Base-by-base conservation (phyloP, 1,140 invertebrate genomes). In the Onthophagus taurus region DNA sequence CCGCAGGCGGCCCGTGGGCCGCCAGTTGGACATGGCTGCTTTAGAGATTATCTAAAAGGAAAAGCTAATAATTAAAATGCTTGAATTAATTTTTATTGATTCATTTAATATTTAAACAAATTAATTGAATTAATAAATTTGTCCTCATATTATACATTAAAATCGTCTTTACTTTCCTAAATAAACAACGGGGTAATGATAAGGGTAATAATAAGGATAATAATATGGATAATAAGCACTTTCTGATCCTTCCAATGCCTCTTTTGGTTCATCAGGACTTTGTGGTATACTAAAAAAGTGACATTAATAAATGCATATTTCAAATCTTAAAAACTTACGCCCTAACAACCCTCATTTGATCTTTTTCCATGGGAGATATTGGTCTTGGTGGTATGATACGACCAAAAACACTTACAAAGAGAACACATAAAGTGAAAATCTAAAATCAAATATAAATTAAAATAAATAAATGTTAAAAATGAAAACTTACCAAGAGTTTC, bases 141-240 rank as follows among this genome's bases (percentile, higher is more conserved):
- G n/a, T 36, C 21, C 4, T 36, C 17, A 16, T 36, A n/a, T 7
- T 20, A 19, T 19, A 13, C 9, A 18, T 36, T 5, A 36, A n/a
- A 29, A 42, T 12, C 3, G 12, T 12, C 16, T n/a, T 45, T 39
- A 33, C 35, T 48, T 38, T 13, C 47, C 47, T 21, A 38, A 16
- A 33, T 44, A 11, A 24, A 42, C 21, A 26, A 42, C 41, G 13
- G 41, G 46, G 13, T 37, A 43, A 23, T 48, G 46, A 13, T 31
- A 31, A 20, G 19, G 17, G n/a, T 43, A 48, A 13, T 39, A 39
- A 8, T 39, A 39, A 8, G 47, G 47, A 30, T 39, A 48, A 7
- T 18, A 13, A 29, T 48, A 48, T 3, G 35, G 29, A 16, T 48
- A 48, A 21, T 48, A 48, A 12, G 42, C 41, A 19, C 17, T 44